Evolutionary conservation across 2,797 vertebrate genomes (phyloP).

Genomic region (Atherinosoma microstoma): DNA sequence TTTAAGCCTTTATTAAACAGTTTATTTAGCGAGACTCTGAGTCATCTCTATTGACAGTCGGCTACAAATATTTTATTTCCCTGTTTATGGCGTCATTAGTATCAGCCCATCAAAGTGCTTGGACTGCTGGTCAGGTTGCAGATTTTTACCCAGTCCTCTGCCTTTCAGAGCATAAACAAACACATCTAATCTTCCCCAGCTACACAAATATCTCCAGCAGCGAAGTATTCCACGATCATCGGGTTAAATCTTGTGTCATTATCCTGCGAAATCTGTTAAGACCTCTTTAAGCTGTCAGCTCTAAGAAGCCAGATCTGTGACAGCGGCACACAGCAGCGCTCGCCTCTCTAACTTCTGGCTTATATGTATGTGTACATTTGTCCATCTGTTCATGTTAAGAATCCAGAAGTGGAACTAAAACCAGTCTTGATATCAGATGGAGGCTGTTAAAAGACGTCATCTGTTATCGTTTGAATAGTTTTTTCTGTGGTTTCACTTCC

Average conservation of each 20-base stretch:
- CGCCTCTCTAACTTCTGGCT: slow-evolving; percentile 22
- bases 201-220: slow-evolving; percentile 60
- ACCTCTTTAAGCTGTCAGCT: slow-evolving; percentile 64
- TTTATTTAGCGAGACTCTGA: slow-evolving; percentile 13
- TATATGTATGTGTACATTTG: slow-evolving; percentile 20
- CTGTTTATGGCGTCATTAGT: slow-evolving; percentile 52
- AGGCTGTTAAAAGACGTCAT: slow-evolving; percentile 47
- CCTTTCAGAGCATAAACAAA: slow-evolving; percentile 69
- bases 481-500: slow-evolving; percentile 32
- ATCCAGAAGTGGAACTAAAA: slow-evolving; percentile 40
- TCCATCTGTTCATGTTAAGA: slow-evolving; percentile 29
- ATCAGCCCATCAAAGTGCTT: slow-evolving; percentile 43
- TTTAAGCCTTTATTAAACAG: slow-evolving; percentile 17
- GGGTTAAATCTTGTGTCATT: slow-evolving; percentile 66
- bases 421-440: slow-evolving; percentile 56
- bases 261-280: slow-evolving; percentile 77
- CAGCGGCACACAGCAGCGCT: slow-evolving; percentile 50
- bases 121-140: slow-evolving; percentile 29
- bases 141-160: slow-evolving; percentile 43
- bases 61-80: slow-evolving; percentile 57
- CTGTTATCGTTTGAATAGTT: slow-evolving; percentile 33
- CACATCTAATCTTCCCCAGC: slow-evolving; percentile 70
- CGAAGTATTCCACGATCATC: slow-evolving; percentile 63
- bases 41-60: slow-evolving; percentile 20
- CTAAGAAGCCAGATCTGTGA: slow-evolving; percentile 59